Base-by-base conservation (phyloP, 2,113 vertebrate species). In the Suricata suricatta region DNA sequence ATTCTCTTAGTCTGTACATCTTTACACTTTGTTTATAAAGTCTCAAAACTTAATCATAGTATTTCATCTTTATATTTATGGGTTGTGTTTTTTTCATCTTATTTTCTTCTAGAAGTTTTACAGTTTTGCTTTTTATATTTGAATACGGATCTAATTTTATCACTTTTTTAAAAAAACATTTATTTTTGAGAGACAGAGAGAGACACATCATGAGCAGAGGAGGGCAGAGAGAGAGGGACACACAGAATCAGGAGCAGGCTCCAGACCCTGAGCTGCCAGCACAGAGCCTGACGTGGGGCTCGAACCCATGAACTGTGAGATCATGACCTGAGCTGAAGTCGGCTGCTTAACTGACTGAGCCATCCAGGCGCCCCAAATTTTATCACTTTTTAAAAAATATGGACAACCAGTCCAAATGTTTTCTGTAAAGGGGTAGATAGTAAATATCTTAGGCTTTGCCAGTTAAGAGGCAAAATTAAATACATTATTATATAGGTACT, bases 1-100 rank as follows among this genome's bases (percentile, higher is more conserved):
- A 79, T 79, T 79, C 6, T 71, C 52, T 89, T 52, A 81, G 41
- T 54, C 31, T 82, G 21, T 90, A 63, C 83, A 69, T 69, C 27
- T 89, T 84, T 76, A 76, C 33, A 19, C 16, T 80, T 94, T 94
- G 88, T 71, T 90, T 96, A 90, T 64, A 87, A 80, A 89, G 60
- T 85, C 63, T 72, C 63, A 90, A 71, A 63, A 71, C 71, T 69
- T 85, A 90, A 79, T 90, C 38, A 89, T 13, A 19, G 10, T 88
- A 76, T 35, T 64, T 85, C 31, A 44, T 88, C 12, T 96, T 90
- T 71, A 44, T 88, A 8, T 96, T 90, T 71, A 60, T 93, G 38
- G 77, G 83, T 88, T 88, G 29, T 57, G 31, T 17, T 68, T 80
- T 86, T 86, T 93, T 72, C 38, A 66, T 72, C 38, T 77, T 92